Evolutionary conservation across 2,113 vertebrate species (phyloP), one percentile per base, ranked within the genome.

Genomic region (Ageneiosus marmoratus): DNA sequence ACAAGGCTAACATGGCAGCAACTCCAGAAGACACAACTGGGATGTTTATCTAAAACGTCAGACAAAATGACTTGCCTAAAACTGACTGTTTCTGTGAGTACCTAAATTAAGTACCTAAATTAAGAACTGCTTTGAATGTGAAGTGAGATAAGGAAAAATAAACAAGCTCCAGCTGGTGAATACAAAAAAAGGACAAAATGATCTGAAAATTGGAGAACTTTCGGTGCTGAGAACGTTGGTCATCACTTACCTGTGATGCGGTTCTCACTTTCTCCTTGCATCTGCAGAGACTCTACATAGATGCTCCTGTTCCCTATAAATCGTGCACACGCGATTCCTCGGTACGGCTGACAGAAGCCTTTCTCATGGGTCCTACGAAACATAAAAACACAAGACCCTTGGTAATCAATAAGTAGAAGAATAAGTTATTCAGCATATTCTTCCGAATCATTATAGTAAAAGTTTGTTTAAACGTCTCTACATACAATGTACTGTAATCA

Each of bases 231-330:
- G 16, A 22, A 13, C 15, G 3, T 27, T n/a, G 1, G 55, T 48
- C 2, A 24, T 37, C 29, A 29, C 89, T 88, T 77, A 99, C 98
- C 98, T 72, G 98, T 99, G 88, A 99, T 99, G 73, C 97, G 95
- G 89, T 99, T 99, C 89, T 99, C 98, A 79, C 97, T 98, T 92
- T 99, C 97, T 1, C 98, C 97, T 90, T 99, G 98, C 95, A 96
- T 99, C 93, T 99, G 97, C 27, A 99, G 95, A 6, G 97, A 99
- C 90, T 99, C 97, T 79, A 99, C 97, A 5, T 98, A 99, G 90
- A 99, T 99, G 85, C 97, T 99, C 73, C 95, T 93, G 93, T 99
- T 99, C 67, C 97, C 97, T 24, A 99, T 98, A 91, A 99, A 97
- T 84, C 97, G 95, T 0, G 97, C 97, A 24, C 98, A 99, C 0